Conservation (phyloP, 1,140 invertebrate species). For the Drosophila nikananu region DNA sequence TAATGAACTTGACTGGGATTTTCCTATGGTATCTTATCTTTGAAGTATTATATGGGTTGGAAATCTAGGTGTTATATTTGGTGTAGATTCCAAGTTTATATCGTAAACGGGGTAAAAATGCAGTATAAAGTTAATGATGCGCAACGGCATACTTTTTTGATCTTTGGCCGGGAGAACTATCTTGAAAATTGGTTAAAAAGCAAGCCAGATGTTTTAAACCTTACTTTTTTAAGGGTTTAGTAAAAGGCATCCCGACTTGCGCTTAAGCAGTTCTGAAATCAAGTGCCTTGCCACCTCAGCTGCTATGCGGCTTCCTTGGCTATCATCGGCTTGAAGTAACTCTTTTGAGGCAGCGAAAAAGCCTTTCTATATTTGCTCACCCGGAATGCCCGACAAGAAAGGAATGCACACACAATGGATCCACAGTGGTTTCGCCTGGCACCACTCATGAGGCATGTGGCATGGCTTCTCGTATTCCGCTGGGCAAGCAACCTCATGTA, state of each 20-base stretch:
- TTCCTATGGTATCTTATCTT: constrained; percentile 11
- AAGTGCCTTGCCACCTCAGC: constrained; percentile 1
- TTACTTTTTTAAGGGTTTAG: background rate
- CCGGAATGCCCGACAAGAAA: constrained; percentile 27
- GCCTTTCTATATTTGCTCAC: constrained; percentile 20
- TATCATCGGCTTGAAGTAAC: constrained; percentile 3
- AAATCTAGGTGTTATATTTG: background rate
- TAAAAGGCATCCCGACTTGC: background rate
- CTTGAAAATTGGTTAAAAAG: too few species aligned
- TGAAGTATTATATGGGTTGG: background rate
- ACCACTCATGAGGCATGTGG: background rate
- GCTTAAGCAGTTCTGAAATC: background rate
- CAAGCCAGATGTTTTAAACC: too few species aligned
- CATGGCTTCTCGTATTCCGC: constrained; percentile 28
- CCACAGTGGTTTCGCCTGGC: constrained; percentile 14
- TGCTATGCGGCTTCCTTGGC: constrained; percentile 4
- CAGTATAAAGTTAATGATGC: too few species aligned
- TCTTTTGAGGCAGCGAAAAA: constrained; percentile 2
- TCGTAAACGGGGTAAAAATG: background rate
- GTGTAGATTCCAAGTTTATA: background rate
- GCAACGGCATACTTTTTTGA: too few species aligned
- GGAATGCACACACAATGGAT: constrained; percentile 28
- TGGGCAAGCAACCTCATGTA: constrained; percentile 12
- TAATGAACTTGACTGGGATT: constrained; percentile 8
- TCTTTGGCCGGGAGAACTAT: background rate